Evolutionary conservation across 1,140 invertebrate genomes (phyloP), one percentile per base, ranked within the genome.

Genomic region (Drosophila kikkawai): DNA sequence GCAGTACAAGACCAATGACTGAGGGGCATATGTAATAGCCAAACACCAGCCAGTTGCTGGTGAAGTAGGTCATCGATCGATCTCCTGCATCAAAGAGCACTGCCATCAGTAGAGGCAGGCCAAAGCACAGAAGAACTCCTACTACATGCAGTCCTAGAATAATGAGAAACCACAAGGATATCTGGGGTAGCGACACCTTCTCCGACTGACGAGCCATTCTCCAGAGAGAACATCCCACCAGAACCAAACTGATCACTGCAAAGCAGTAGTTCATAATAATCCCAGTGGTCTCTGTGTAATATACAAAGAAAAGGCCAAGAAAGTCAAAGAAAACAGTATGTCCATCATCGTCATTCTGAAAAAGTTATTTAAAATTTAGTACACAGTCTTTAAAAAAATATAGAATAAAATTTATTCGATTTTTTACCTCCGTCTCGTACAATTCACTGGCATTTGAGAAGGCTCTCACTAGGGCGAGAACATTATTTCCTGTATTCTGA

Each of bases 251-350:
- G 22, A 55, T 6, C 0, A 97, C 93, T 70, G 95, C 93, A 84
- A 94, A 93, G 57, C 82, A 73, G 29, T 94, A 76, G 91, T 96
- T 96, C 17, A 96, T 91, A 73, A 94, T 76, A 74, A 93, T 93
- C 5, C 94, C 94, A 5, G 94, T 85, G 12, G 93, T 86, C 78
- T 95, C 94, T 11, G 94, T 93, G 93, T 95, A 95, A 65, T 94
- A 88, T 12, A 96, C 90, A 55, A 97, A 95, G 79, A 96, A 96
- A 5, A 95, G 93, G 9, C 96, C 96, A 29, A 97, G 82, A 76
- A 97, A 95, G 92, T 97, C 97, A 93, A 96, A 97, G 88, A 96
- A 97, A 1, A 97, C 95, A 48, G 96, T 93, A 75, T 95, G 95
- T 7, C 94, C 93, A 75, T 92, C 79, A 13, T 88, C 75, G 36